Base-by-base conservation (phyloP, 2,888 invertebrate genomes). In the Folsomia candida region DNA sequence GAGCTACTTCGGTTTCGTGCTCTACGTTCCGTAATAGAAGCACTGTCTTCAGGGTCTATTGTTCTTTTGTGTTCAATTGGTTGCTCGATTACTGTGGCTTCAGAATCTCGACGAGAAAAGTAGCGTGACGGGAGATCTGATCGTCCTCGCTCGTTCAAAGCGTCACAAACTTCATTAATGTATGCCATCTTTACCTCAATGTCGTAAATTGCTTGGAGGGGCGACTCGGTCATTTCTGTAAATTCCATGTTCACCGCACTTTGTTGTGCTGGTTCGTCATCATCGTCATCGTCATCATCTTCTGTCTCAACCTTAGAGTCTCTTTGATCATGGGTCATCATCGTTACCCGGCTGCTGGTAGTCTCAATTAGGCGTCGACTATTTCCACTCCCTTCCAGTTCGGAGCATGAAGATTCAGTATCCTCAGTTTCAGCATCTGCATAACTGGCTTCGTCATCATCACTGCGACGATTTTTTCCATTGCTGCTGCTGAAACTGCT, bases 401-500 rank as follows among this genome's bases (percentile, higher is more conserved):
- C 78, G 6, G 77, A 77, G 62, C 76, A 76, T 4, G 78, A 78
- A 0, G 78, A 78, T 69, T 79, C 79, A 1, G 79, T 76, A 66
- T 78, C 80, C 61, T 78, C 78, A 20, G 78, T 76, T 57, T 80
- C 79, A 0, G 75, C 74, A 77, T 80, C 68, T 68, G 72, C 78
- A 66, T 61, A 75, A 67, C 76, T 80, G 71, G 79, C 73, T 67
- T 80, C 83, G 26, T 84, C 82, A 54, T 83, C 83, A 14, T 81
- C 79, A 83, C 89, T 88, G 81, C 90, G 89, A 75, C 91, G 86
- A 67, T 76, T 75, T 24, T 76, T 73, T 0, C 72, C 73, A 84
- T 90, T 89, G 80, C 91, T 88, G 76, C 90, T 86, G 58, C 90
- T 90, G 63, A 90, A 89, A 28, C 87, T 86, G 80, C 90, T 90